Conservation (phyloP, 2,888 invertebrate genomes). For the Alitta virens region DNA sequence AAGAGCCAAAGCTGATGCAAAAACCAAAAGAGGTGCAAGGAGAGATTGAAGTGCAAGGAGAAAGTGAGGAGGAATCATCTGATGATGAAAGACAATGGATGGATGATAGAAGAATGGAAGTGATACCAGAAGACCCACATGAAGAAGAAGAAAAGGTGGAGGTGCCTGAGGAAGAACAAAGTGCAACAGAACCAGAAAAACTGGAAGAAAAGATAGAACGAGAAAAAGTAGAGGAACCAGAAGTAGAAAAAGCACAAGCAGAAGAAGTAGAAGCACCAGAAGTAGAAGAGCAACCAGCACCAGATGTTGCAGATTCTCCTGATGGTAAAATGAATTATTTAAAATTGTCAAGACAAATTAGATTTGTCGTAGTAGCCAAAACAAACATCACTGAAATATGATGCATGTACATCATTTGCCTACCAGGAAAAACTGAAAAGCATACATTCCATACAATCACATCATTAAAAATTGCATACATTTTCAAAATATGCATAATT, state of each 20-base stretch:
- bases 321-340: neutral
- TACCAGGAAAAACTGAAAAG: too few relatives aligned
- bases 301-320: neutral
- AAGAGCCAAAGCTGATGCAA: neutral
- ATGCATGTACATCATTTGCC: too few relatives aligned
- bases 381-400: too few relatives aligned
- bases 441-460: too few relatives aligned
- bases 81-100: neutral
- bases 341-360: too few relatives aligned
- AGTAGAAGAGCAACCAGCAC: constrained; percentile 1
- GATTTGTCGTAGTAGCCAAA: too few relatives aligned
- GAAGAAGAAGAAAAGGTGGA: constrained; percentile 2
- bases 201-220: neutral
- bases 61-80: neutral
- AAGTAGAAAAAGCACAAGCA: constrained; percentile 1
- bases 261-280: neutral
- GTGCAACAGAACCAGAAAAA: neutral
- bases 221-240: neutral
- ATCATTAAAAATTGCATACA: too few relatives aligned
- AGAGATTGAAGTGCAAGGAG: neutral
- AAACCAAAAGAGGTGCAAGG: neutral
- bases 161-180: neutral
- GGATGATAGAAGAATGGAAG: neutral
- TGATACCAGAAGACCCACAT: neutral
- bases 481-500: too few relatives aligned